Conservation (phyloP, 2,888 invertebrate species). For the Epiblema foenella region DNA sequence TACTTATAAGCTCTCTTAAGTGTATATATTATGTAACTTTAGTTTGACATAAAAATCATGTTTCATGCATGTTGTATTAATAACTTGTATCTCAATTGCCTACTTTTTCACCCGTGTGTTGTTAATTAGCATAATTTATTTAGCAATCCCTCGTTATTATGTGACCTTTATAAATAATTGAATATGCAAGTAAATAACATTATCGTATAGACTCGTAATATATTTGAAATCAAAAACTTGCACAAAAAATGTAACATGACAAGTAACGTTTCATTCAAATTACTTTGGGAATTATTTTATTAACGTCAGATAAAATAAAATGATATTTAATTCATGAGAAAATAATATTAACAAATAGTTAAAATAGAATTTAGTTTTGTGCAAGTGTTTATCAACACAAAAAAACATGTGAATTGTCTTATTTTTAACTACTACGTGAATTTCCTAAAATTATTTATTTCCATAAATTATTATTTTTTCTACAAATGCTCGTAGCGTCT, state of each 20-base stretch:
- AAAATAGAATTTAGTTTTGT: not conserved
- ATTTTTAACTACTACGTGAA: too few species aligned
- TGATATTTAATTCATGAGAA: not conserved
- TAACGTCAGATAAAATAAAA: not conserved
- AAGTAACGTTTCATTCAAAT: not conserved
- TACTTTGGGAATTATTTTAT: not conserved
- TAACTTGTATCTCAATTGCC: conserved; percentile 1
- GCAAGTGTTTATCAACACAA: not conserved
- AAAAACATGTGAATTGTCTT: not conserved
- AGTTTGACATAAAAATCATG: not conserved
- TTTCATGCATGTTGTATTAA: not conserved
- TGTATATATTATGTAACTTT: too few species aligned
- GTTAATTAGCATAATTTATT: conserved; percentile 35
- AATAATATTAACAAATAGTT: not conserved
- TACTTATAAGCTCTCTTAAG: too few species aligned
- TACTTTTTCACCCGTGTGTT: conserved; percentile 23
- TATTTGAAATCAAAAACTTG: conserved; percentile 1
- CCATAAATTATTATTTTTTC: too few species aligned
- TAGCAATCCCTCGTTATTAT: conserved; percentile 16
- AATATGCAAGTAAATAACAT: conserved; percentile 27
- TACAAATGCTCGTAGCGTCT: conserved; percentile 64
- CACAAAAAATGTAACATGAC: not conserved
- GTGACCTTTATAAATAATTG: conserved; percentile 23
- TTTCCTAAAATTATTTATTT: too few species aligned
- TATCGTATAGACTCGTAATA: not conserved